These are phyloP conservation scores for Redunca redunca DNA, from an alignment of 2,113 vertebrate genomes.

Conservation along the genomic window DNA sequence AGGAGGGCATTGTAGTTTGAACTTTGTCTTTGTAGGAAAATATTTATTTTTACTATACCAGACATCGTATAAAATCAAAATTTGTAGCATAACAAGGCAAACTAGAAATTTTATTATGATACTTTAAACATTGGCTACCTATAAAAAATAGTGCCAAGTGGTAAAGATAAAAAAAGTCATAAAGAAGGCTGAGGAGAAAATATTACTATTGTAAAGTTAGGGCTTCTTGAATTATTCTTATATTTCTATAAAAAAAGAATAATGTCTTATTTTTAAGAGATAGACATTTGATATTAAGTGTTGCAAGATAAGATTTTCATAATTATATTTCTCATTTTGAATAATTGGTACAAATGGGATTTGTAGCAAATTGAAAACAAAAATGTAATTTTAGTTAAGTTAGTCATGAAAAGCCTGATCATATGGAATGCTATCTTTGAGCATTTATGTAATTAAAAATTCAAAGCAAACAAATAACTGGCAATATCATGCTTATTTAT, in stretches of 20 bases:
- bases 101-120: neutral
- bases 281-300: neutral
- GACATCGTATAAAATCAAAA: neutral
- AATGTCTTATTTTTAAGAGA: neutral
- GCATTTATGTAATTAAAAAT: conserved; percentile 23
- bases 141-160: conserved; percentile 10
- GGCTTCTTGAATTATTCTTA: neutral
- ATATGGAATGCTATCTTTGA: neutral
- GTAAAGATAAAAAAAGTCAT: conserved; percentile 1
- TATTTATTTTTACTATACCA: neutral
- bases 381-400: neutral
- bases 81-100: neutral
- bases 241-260: neutral
- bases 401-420: neutral
- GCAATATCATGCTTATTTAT: neutral
- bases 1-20: neutral
- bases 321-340: neutral
- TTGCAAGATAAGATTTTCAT: neutral
- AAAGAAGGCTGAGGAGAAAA: neutral
- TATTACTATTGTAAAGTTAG: neutral
- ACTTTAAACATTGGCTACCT: neutral
- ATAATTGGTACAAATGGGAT: neutral
- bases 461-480: neutral
- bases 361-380: neutral
- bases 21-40: neutral